Conservation (phyloP, 2,888 invertebrate genomes). For the Lymantria dispar region DNA sequence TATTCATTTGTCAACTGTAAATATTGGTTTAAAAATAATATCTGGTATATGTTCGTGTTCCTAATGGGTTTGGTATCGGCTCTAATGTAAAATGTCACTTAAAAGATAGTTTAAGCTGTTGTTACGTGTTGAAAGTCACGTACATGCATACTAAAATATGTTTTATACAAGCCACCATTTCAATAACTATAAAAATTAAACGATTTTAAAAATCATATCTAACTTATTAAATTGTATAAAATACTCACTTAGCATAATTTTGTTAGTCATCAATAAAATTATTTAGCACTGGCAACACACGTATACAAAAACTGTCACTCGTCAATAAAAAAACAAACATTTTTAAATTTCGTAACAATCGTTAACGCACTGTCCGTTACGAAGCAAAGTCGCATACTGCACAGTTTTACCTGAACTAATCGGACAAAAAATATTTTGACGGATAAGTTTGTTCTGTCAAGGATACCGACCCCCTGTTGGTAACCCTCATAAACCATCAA, state of each 20-base stretch:
- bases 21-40: neutral
- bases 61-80: neutral
- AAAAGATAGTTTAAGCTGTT: neutral
- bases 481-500: conserved; percentile 32
- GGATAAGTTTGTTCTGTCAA: conserved; percentile 64
- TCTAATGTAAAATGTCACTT: conserved; percentile 8
- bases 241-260: conserved; percentile 20
- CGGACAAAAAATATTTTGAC: conserved; percentile 66
- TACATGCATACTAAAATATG: neutral
- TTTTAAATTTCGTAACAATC: conserved; percentile 17
- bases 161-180: neutral
- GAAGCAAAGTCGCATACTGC: conserved; percentile 52
- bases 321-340: conserved; percentile 11
- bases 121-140: neutral
- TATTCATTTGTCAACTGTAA: neutral
- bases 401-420: conserved; percentile 62
- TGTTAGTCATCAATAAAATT: conserved; percentile 3
- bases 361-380: conserved; percentile 45
- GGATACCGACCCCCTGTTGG: conserved; percentile 63
- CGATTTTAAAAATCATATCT: neutral
- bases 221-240: neutral
- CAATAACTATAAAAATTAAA: neutral
- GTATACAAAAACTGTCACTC: neutral
- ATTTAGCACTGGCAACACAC: conserved; percentile 6
- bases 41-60: neutral